Percentiles rank a stretch among this genome's conserved stretches.
Conservation (phyloP, 2,113 vertebrate genomes). For the Ameiurus melas region DNA sequence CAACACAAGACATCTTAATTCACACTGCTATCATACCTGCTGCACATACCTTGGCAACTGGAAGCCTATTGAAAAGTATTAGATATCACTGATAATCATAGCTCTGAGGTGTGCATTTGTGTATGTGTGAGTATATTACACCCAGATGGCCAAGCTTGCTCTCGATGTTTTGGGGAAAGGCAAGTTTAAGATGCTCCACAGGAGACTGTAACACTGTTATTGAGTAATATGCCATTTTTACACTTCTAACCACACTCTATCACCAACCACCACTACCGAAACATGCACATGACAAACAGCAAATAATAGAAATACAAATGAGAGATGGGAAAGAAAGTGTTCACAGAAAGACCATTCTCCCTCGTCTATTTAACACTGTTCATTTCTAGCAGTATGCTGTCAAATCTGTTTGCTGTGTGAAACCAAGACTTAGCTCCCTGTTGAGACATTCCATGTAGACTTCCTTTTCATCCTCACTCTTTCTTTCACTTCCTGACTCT, state of each 20-base stretch:
- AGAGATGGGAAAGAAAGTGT: neutral
- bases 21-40: neutral
- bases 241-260: neutral
- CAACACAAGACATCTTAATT: neutral
- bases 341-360: neutral
- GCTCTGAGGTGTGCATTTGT: constrained; percentile 4
- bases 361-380: constrained; percentile 21
- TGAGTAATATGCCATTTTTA: constrained; percentile 17
- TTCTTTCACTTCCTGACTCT: neutral
- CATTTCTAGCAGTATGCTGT: constrained; percentile 11
- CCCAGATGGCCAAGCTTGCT: constrained; percentile 11
- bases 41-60: neutral
- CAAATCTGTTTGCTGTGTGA: constrained; percentile 26
- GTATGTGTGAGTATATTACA: constrained; percentile 17
- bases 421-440: constrained; percentile 31
- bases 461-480: neutral
- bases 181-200: neutral
- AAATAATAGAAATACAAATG: neutral
- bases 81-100: neutral
- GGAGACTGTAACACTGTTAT: constrained; percentile 1
- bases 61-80: neutral
- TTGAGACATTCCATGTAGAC: constrained; percentile 16
- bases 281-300: neutral
- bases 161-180: neutral
- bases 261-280: neutral